Percentiles rank a stretch among this genome's conserved stretches.
Conservation (phyloP, 1,140 invertebrate genomes). For the Archivesica marissinica region DNA sequence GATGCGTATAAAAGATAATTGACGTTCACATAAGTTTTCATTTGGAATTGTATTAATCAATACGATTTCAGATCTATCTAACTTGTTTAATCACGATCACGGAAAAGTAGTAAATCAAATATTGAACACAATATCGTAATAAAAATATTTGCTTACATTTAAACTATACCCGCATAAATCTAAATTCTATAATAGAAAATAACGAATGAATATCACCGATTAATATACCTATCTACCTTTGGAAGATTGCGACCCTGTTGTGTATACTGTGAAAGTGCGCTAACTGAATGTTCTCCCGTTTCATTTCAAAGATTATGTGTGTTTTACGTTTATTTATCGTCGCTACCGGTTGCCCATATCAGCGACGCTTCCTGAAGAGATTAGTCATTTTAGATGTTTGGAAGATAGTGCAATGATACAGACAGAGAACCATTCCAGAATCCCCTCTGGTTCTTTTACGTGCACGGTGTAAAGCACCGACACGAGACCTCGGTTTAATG, state of each 20-base stretch:
- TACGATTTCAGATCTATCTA: slow-evolving; percentile 13
- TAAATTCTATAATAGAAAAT: slow-evolving; percentile 33
- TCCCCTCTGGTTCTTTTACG: too few species aligned
- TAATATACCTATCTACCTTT: background rate
- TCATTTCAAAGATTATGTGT: background rate
- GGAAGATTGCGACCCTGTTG: background rate
- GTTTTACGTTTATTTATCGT: background rate
- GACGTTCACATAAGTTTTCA: slow-evolving; percentile 5
- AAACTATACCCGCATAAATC: slow-evolving; percentile 26
- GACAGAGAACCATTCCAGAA: too few species aligned
- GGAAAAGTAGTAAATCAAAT: slow-evolving; percentile 36
- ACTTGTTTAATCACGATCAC: slow-evolving; percentile 16
- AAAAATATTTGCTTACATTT: slow-evolving; percentile 53
- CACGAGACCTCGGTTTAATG: too few species aligned
- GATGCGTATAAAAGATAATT: slow-evolving; percentile 22
- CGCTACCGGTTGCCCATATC: background rate
- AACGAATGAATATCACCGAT: background rate
- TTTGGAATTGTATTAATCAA: slow-evolving; percentile 13
- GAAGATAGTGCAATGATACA: too few species aligned
- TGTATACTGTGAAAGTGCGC: background rate
- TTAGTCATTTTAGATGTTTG: too few species aligned
- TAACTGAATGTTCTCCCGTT: background rate
- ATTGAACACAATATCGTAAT: slow-evolving; percentile 39
- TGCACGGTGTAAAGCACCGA: too few species aligned
- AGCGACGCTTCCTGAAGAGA: too few species aligned